Evolutionary conservation across 1,140 invertebrate genomes (phyloP), one percentile per base, ranked within the genome.

Genomic region (Ceratina japonica): DNA sequence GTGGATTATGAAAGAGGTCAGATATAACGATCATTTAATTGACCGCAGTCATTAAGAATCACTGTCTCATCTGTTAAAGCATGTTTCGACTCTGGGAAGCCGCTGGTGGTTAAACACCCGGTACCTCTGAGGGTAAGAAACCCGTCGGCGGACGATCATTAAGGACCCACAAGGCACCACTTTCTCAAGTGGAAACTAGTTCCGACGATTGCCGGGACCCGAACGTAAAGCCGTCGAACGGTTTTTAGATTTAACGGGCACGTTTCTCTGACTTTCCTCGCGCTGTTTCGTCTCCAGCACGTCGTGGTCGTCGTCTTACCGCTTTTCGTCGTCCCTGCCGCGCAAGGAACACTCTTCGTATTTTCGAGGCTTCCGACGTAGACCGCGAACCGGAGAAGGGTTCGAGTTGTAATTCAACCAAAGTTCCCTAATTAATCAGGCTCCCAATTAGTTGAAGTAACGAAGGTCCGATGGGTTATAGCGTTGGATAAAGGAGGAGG

Each of bases 351-450:
- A 75, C 84, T 75, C 65, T 69, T 86, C 74, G 69, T 62, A 75
- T 86, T 86, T 80, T 80, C 81, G 70, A 80, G 74, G 56, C 62
- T 82, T 68, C 72, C 61, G 27, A 16, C 31, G 58, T 72, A 75
- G 74, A 86, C 74, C 73, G 54, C 72, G 61, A 63, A 73, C 27
- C 73, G 79, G 52, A 44, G 52, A 20, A 18, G 5, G 56, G 69
- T 65, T 78, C 74, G 84, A 69, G 58, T 81, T 81, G 72, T 81
- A 86, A 86, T 86, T 86, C 84, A 86, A 86, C 58, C 75, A 81
- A 86, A 85, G 70, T 86, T 86, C 72, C 71, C 84, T 83, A 86
- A 86, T 86, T 86, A 86, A 86, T 86, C 81, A 86, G 78, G 64
- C 68, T 82, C 72, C 75, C 85, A 86, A 86, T 86, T 86, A 86